phyloP scores from a whole-genome alignment of 2,113 vertebrate species.

The Microtus richardsoni region DNA sequence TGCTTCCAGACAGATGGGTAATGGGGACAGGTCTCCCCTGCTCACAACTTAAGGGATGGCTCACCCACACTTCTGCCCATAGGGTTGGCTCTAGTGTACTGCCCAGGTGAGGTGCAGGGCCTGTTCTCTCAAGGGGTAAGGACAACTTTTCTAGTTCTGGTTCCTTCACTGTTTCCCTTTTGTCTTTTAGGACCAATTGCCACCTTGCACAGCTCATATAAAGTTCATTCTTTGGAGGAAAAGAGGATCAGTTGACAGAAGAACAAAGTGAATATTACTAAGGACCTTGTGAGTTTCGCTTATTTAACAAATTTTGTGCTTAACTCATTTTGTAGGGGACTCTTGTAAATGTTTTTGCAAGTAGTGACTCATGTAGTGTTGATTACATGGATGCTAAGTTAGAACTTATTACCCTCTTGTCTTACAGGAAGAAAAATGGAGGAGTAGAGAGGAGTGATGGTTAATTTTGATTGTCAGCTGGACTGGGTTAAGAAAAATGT shows the following conservation, averaged over 20 bases:
- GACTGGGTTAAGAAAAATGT: not conserved
- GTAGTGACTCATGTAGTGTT: constrained; percentile 45
- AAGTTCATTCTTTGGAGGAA: constrained; percentile 17
- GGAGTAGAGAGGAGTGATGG: not conserved
- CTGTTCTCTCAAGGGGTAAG: not conserved
- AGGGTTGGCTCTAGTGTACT: not conserved
- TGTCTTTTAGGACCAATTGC: not conserved
- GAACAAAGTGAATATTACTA: not conserved
- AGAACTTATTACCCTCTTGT: not conserved
- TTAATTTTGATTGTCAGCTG: not conserved
- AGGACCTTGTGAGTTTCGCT: not conserved
- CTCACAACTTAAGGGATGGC: not conserved
- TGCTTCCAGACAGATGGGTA: no score
- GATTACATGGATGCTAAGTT: constrained; percentile 5
- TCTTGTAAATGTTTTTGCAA: constrained; percentile 44
- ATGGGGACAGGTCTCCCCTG: not conserved
- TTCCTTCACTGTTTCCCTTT: not conserved
- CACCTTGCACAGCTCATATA: constrained; percentile 23
- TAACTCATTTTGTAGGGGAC: not conserved
- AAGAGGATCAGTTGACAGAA: not conserved
- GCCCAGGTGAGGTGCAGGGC: not conserved
- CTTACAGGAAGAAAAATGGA: constrained; percentile 19
- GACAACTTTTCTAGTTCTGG: not conserved
- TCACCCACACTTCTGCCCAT: not conserved
- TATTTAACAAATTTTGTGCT: not conserved